phyloP scores from a whole-genome alignment of 2,113 vertebrate species.

The Platysteira castanea region DNA sequence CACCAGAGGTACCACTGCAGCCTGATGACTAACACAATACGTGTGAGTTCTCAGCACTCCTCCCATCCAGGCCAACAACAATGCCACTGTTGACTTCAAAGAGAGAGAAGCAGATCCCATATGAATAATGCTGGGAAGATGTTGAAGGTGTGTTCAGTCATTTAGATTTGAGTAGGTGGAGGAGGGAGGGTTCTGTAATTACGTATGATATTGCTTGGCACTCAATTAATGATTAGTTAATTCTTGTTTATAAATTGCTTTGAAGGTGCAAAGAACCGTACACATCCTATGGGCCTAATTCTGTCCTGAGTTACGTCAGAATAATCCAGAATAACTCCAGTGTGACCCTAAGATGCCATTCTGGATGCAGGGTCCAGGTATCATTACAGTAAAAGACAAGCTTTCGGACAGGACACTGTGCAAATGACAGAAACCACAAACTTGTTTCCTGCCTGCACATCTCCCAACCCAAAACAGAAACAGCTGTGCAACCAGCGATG shows the following conservation, averaged over 20 bases:
- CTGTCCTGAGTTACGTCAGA: neutral
- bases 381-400: neutral
- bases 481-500: neutral
- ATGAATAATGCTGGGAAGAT: conserved; percentile 62
- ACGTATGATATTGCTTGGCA: conserved; percentile 30
- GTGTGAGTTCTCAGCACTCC: conserved; percentile 50
- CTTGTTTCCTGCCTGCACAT: neutral
- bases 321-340: neutral
- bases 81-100: conserved; percentile 61
- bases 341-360: neutral
- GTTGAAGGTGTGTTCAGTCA: conserved; percentile 62
- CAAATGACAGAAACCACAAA: neutral
- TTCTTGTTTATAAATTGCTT: conserved; percentile 57
- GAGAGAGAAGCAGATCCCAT: conserved; percentile 17
- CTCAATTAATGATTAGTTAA: conserved; percentile 61
- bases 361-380: neutral
- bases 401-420: neutral
- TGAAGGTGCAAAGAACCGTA: conserved; percentile 23
- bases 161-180: conserved; percentile 60
- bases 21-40: conserved; percentile 50
- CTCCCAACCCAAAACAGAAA: neutral
- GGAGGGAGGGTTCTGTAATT: conserved; percentile 63
- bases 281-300: neutral
- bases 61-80: conserved; percentile 44
- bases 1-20: neutral